These are phyloP conservation scores for Myrmecophaga tridactyla DNA, from an alignment of 2,113 vertebrate species.

Conservation along the genomic window DNA sequence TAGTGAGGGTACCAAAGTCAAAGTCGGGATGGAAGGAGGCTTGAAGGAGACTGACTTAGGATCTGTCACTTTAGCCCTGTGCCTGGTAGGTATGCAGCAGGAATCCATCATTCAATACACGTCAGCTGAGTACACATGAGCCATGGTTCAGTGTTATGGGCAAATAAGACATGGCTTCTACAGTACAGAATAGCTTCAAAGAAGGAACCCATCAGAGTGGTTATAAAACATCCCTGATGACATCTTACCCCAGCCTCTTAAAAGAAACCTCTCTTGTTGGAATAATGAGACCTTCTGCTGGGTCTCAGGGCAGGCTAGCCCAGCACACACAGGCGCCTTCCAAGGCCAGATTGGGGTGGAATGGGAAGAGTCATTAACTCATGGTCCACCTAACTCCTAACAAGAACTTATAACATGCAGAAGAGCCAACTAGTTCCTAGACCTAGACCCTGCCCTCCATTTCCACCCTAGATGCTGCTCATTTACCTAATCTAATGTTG, in stretches of 20 bases:
- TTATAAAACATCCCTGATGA: background rate
- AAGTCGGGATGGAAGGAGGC: background rate
- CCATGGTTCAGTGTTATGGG: rapidly evolving
- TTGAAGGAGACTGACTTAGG: background rate
- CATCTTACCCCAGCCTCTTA: background rate
- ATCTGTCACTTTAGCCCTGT: background rate
- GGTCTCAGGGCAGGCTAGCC: background rate
- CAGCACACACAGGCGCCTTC: background rate
- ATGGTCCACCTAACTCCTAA: background rate
- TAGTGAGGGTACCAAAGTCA: background rate
- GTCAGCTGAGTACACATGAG: background rate
- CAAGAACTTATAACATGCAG: background rate
- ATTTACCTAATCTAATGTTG: background rate
- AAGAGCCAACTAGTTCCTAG: background rate
- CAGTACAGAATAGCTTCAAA: background rate
- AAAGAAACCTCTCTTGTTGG: background rate
- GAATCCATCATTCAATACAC: background rate
- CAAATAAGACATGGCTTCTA: background rate
- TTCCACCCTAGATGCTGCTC: background rate
- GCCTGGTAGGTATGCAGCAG: rapidly evolving
- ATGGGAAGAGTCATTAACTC: background rate
- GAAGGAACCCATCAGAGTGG: background rate
- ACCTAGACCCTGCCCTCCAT: background rate
- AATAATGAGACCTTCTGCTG: background rate
- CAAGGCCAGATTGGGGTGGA: background rate